Evolutionary conservation across 1,140 invertebrate genomes (phyloP), one percentile per base, ranked within the genome.

Genomic region (Zaprionus taronus): DNA sequence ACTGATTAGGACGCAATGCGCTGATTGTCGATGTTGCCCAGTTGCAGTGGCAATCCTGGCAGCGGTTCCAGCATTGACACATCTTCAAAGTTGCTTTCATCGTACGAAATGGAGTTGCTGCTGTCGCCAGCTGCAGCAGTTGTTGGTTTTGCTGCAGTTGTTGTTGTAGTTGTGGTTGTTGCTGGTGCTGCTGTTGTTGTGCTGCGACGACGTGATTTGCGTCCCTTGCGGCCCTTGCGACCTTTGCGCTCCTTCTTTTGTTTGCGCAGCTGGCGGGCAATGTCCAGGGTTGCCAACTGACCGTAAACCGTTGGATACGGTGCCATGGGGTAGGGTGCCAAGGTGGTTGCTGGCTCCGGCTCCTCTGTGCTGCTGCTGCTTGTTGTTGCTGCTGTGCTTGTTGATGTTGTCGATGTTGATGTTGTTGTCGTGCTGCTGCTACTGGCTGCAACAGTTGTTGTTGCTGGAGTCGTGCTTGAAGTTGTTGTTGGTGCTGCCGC

Each of bases 21-120:
- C 14, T 80, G 17, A 41, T 83, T 83, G 4, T 71, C n/a, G 24
- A 89, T 79, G 28, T 89, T 84, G 38, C 85, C 84, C n/a, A 89
- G 62, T 0, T 76, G 15, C 0, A 84, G 56, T 12, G 84, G 72
- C 31, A 89, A 15, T 7, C 31, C 74, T n/a, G 79, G 67, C 53
- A 79, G 15, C 5, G 84, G 84, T 34, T 89, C 84, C 34, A 81
- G 15, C 5, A 80, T 55, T 2, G 38, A 53, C 0, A 72, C 53
- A 14, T 65, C 74, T 15, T 83, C 76, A 9, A 69, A 44, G 1
- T 51, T 36, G 2, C 68, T 51, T 1, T 57, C 64, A 15, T 72
- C 26, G 14, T 22, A 36, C 34, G 31, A 36, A 0, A 12, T 28
- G n/a, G 53, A 17, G 68, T 68, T 38, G 77, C 56, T 36, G 61